These are phyloP conservation scores for Promerops cafer DNA, from an alignment of 2,113 vertebrate genomes.

Conservation along the genomic window DNA sequence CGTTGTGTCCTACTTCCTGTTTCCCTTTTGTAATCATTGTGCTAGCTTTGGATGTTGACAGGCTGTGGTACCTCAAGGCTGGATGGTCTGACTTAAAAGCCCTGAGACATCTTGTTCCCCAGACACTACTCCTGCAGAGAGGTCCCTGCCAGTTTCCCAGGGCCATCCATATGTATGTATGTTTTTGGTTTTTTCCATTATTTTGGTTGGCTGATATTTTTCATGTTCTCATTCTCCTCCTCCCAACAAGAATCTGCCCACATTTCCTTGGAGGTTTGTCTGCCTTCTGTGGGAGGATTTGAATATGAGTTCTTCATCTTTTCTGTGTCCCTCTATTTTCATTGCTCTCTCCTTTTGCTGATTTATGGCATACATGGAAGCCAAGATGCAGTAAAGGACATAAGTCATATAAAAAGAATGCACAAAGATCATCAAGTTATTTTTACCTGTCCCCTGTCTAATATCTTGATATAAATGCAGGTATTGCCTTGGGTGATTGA, in stretches of 20 bases:
- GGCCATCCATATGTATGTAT: neutral
- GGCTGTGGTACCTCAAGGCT: neutral
- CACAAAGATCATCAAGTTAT: neutral
- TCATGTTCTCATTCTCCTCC: neutral
- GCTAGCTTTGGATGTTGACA: neutral
- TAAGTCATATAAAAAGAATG: neutral
- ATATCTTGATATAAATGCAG: neutral
- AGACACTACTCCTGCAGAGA: neutral
- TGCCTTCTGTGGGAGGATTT: neutral
- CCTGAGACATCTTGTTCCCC: neutral
- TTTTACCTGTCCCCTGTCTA: neutral
- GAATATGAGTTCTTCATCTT: neutral
- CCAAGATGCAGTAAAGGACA: neutral
- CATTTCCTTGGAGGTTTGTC: neutral
- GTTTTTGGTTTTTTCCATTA: neutral
- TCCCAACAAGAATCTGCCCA: neutral
- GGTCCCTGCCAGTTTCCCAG: neutral
- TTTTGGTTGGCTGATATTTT: neutral
- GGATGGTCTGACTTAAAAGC: neutral
- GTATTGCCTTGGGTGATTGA: neutral
- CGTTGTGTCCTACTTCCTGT: neutral
- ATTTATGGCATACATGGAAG: neutral
- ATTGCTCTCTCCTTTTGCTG: neutral
- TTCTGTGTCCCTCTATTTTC: neutral
- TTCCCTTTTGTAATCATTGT: neutral